These are phyloP conservation scores for Anthoscopus minutus DNA, from an alignment of 2,113 vertebrate species.

Conservation along the genomic window DNA sequence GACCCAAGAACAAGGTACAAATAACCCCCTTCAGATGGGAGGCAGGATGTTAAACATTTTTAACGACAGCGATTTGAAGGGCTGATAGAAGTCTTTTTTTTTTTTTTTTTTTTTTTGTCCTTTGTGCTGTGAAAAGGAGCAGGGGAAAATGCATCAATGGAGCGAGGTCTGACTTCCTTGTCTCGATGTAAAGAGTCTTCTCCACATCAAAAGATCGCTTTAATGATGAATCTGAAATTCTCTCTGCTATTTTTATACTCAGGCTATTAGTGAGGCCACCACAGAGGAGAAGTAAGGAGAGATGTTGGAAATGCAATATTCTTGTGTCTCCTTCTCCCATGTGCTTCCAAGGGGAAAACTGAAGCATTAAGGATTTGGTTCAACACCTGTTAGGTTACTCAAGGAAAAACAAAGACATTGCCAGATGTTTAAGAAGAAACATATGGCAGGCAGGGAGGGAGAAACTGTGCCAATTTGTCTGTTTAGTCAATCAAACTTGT, in stretches of 20 bases:
- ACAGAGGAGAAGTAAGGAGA: neutral
- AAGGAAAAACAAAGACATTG: conserved; percentile 37
- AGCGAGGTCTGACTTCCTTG: neutral
- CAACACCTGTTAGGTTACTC: conserved; percentile 62
- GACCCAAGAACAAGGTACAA: neutral
- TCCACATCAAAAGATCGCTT: neutral
- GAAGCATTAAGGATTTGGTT: conserved; percentile 48
- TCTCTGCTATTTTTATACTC: neutral
- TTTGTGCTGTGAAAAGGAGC: neutral
- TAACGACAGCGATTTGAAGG: neutral
- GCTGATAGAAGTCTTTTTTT: neutral
- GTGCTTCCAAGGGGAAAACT: conserved; percentile 52
- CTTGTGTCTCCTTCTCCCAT: conserved; percentile 10
- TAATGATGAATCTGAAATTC: neutral
- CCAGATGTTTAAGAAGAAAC: conserved; percentile 64
- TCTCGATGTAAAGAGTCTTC: neutral
- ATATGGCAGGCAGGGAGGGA: conserved; percentile 54
- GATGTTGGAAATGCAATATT: neutral
- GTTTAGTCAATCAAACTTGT: conserved; percentile 60
- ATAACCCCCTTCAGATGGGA: neutral
- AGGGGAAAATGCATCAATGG: neutral
- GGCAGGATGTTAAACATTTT: neutral
- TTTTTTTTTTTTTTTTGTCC: neutral
- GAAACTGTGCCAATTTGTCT: conserved; percentile 47
- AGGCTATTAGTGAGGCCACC: neutral